Evolutionary conservation across 1,140 invertebrate species (phyloP).

Genomic region (Nylanderia fulva): DNA sequence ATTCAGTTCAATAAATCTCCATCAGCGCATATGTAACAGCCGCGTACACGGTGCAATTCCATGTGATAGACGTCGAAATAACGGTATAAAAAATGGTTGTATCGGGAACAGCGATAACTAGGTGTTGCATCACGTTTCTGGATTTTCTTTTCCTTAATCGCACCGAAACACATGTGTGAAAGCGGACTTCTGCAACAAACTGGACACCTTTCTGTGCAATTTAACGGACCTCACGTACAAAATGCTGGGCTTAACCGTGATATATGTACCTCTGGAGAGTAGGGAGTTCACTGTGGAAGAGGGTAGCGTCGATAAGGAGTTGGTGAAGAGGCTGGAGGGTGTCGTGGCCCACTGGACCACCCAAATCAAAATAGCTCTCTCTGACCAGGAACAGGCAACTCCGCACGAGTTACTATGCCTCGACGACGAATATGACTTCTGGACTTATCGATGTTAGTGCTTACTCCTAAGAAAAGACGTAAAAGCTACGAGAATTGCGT

Average conservation of each 20-base stretch:
- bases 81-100: slow-evolving; percentile 41
- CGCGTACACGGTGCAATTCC: slow-evolving; percentile 18
- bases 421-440: slow-evolving; percentile 95
- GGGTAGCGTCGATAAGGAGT: slow-evolving; percentile 90
- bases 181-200: slow-evolving; percentile 90
- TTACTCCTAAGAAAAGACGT: background rate
- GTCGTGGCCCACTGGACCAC: slow-evolving; percentile 94
- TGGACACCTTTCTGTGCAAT: slow-evolving; percentile 92
- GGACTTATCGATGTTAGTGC: slow-evolving; percentile 92
- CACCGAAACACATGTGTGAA: slow-evolving; percentile 88
- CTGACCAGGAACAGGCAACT: slow-evolving; percentile 90
- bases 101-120: slow-evolving; percentile 43
- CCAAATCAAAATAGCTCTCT: slow-evolving; percentile 93
- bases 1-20: slow-evolving; percentile 56
- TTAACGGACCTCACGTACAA: slow-evolving; percentile 94
- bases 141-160: slow-evolving; percentile 75
- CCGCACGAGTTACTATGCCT: slow-evolving; percentile 91
- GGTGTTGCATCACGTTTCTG: slow-evolving; percentile 22
- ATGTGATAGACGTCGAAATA: slow-evolving; percentile 34
- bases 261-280: slow-evolving; percentile 93
- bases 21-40: slow-evolving; percentile 26
- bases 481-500: slow-evolving; percentile 12
- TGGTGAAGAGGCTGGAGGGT: slow-evolving; percentile 92
- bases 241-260: slow-evolving; percentile 92
- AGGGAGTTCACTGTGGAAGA: slow-evolving; percentile 87